Conservation (phyloP, 2,113 vertebrate species). For the Bubo blakistoni region DNA sequence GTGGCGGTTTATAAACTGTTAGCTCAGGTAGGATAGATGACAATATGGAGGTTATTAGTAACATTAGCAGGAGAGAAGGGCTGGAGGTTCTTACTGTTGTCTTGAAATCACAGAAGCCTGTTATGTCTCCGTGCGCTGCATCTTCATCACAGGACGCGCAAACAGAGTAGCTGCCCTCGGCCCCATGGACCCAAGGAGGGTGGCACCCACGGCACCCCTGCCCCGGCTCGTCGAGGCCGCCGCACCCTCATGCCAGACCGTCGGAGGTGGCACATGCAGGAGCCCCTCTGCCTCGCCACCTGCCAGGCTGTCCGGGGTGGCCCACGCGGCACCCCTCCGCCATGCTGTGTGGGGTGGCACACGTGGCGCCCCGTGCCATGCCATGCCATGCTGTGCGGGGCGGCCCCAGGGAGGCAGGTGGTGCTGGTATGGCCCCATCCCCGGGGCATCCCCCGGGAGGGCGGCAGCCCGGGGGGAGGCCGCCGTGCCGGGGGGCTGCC, state of each 20-base stretch:
- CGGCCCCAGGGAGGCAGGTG: neutral
- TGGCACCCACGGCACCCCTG: neutral
- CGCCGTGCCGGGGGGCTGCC: neutral
- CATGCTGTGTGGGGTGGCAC: accelerated
- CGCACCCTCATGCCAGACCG: neutral
- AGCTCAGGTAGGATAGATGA: slow-evolving; percentile 56
- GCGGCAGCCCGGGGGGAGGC: neutral
- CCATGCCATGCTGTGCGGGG: accelerated
- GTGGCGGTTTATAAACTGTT: slow-evolving; percentile 26
- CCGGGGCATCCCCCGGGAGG: neutral
- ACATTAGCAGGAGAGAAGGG: neutral
- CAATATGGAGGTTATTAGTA: neutral
- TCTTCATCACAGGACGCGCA: accelerated
- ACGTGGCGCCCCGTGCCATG: accelerated
- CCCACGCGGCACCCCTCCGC: neutral
- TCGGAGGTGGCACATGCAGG: neutral
- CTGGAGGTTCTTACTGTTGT: neutral
- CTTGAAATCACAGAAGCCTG: neutral
- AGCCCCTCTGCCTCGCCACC: neutral
- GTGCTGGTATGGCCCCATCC: neutral
- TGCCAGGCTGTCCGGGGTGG: neutral
- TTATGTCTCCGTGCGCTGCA: neutral
- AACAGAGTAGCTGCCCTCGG: neutral
- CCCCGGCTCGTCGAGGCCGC: neutral
- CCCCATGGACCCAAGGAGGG: neutral